Conservation (phyloP, 2,888 invertebrate genomes). For the Ferdinandea cuprea region DNA sequence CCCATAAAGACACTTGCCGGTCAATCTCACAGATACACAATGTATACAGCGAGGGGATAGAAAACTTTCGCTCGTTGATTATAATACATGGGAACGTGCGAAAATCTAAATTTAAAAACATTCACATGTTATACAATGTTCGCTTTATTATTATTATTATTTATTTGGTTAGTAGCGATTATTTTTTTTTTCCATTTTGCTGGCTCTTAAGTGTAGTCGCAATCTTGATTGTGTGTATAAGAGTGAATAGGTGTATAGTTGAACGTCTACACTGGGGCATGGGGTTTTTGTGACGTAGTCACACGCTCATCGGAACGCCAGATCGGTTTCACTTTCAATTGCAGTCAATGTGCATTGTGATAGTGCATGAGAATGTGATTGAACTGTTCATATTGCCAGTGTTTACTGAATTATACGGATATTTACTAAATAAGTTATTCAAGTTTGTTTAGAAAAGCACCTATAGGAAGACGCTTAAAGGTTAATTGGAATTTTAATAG, state of each 20-base stretch:
- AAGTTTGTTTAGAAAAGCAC: background rate
- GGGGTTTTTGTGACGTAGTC: slow-evolving; percentile 46
- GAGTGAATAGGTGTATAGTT: slow-evolving; percentile 23
- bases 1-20: slow-evolving; percentile 44
- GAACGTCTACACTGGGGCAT: slow-evolving; percentile 5
- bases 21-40: slow-evolving; percentile 48
- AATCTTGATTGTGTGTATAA: slow-evolving; percentile 31
- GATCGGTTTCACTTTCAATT: slow-evolving; percentile 73
- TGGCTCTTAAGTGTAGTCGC: slow-evolving; percentile 22
- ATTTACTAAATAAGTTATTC: slow-evolving; percentile 41
- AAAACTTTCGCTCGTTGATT: slow-evolving; percentile 51
- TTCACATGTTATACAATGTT: slow-evolving; percentile 73
- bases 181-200: slow-evolving; percentile 22
- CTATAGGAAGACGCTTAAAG: background rate
- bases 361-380: slow-evolving; percentile 67
- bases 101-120: slow-evolving; percentile 72
- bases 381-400: slow-evolving; percentile 63
- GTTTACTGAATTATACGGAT: slow-evolving; percentile 53
- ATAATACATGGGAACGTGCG: slow-evolving; percentile 45
- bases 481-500: background rate
- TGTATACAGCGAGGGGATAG: slow-evolving; percentile 19
- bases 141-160: slow-evolving; percentile 71
- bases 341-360: slow-evolving; percentile 67
- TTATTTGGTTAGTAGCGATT: slow-evolving; percentile 72
- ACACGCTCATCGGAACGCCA: slow-evolving; percentile 50